Base-by-base conservation (phyloP, 2,888 invertebrate genomes). In the Watsonalla cultraria region DNA sequence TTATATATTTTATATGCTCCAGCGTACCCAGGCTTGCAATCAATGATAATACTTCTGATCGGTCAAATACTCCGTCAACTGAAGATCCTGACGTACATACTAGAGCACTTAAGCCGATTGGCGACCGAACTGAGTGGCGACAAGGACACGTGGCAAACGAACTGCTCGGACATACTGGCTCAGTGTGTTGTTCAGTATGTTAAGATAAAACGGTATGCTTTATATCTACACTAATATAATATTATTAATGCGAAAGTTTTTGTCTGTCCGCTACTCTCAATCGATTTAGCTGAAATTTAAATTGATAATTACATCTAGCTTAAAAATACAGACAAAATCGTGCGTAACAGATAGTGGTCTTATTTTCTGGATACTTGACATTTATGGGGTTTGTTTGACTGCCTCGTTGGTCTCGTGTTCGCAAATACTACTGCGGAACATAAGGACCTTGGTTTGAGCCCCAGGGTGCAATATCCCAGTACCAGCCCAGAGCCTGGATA, bases 1-100 rank as follows among this genome's bases (percentile, higher is more conserved):
- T 47, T 46, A 55, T 11, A 34, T 47, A 51, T 49, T 47, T 51
- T 54, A n/a, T n/a, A n/a, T n/a, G n/a, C n/a, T n/a, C n/a, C 53
- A 90, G 90, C 80, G 0, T 86, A 85, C 48, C 84, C 89, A 14
- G 88, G 86, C 1, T 60, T 90, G 0, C 90, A 90, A 59, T 70
- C 75, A n/a, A 86, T 76, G 4, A 83, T 90, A 47, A 76, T 86
- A 2, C 63, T 90, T 0, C 65, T 90, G 6, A 60, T 82, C 0
- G 78, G 85, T 6, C 90, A 90, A 63, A 64, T 78, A 0, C 82
- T 90, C n/a, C 82, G 90, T 0, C 89, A 90, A 46, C 59, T 83
- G 4, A 71, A 61, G 42, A 81, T 90, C 14, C 47, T 90, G 1
- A 72, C 76, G 0, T 89, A 81, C 48, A 78, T 90, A 15, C 63